Conservation (phyloP, 2,113 vertebrate species). For the Tragelaphus scriptus region DNA sequence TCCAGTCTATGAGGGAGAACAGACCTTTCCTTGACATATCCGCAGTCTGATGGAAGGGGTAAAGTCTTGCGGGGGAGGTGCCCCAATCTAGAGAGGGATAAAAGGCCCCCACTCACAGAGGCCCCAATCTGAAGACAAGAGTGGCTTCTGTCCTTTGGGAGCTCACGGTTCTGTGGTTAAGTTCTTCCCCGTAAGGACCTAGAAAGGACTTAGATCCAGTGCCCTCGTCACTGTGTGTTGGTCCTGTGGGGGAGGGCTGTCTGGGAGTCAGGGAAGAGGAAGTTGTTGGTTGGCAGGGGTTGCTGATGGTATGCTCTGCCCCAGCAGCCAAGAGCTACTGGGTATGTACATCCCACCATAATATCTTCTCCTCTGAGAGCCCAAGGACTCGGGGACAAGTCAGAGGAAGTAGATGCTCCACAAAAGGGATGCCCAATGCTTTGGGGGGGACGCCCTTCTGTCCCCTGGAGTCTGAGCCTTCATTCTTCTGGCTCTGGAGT, state of each 20-base stretch:
- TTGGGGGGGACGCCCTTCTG: neutral
- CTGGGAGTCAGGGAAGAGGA: neutral
- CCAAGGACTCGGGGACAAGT: neutral
- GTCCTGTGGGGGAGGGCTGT: neutral
- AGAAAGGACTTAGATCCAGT: neutral
- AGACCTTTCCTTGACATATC: neutral
- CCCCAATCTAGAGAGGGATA: neutral
- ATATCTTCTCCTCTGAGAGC: neutral
- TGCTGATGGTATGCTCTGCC: neutral
- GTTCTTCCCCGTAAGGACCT: neutral
- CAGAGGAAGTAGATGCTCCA: neutral
- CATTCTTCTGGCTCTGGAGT: neutral
- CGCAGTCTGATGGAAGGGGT: neutral
- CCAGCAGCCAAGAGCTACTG: neutral
- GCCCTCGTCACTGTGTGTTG: neutral
- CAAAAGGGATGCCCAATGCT: neutral
- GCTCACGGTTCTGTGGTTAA: neutral
- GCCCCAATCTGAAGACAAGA: neutral
- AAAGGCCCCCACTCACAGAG: neutral
- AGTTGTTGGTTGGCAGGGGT: neutral
- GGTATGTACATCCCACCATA: neutral
- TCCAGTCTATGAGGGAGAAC: neutral
- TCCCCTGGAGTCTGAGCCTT: neutral
- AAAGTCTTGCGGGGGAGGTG: accelerated
- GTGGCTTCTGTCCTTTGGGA: neutral